Conservation (phyloP, 2,888 invertebrate species). For the Amphiduros pacificus region DNA sequence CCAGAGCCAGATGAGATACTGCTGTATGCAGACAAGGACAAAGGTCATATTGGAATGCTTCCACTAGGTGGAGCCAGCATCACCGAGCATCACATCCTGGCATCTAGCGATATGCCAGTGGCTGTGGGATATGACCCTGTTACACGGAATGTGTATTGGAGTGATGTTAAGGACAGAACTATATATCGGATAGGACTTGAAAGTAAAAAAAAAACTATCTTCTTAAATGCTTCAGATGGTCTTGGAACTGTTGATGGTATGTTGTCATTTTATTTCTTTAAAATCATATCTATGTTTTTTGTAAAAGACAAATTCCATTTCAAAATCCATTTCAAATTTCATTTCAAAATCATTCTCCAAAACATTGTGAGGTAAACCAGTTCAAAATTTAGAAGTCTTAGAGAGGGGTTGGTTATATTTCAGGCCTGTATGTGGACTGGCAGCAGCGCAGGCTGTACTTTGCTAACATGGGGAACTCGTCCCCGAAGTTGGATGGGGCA, state of each 20-base stretch:
- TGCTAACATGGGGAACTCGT: constrained; percentile 41
- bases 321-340: no score
- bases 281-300: no score
- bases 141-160: constrained; percentile 43
- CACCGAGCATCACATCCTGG: constrained; percentile 29
- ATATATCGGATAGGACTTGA: constrained; percentile 41
- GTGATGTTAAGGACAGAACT: constrained; percentile 38
- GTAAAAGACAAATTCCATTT: no score
- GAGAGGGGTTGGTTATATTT: no score
- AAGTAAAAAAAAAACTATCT: constrained; percentile 33
- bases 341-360: no score
- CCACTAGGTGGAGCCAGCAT: constrained; percentile 3
- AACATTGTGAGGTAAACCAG: no score
- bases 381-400: no score
- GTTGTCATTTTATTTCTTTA: no score
- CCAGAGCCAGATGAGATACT: constrained; percentile 44
- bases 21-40: constrained; percentile 40
- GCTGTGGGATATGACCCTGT: constrained; percentile 46
- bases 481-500: constrained; percentile 36
- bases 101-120: constrained; percentile 38
- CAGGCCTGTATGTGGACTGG: constrained; percentile 45
- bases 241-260: constrained; percentile 44
- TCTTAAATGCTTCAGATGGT: constrained; percentile 40
- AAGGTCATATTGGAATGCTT: constrained; percentile 39
- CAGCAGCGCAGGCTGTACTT: constrained; percentile 41